phyloP scores from a whole-genome alignment of 2,888 invertebrate species.

The Masnerella sp. region DNA sequence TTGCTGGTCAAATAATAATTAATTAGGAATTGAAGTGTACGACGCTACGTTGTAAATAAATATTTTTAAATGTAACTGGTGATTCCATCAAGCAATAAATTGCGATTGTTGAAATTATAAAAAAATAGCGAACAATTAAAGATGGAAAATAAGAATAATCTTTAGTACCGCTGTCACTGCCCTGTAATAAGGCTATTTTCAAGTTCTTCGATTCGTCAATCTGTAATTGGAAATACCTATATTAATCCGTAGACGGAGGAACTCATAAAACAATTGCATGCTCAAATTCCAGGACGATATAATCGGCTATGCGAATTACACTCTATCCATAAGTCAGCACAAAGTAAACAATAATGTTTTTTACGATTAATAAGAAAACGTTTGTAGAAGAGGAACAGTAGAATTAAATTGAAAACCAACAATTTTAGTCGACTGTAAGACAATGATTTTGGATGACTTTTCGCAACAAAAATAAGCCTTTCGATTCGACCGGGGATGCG shows the following conservation, averaged over 20 bases:
- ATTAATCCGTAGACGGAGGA: constrained; percentile 26
- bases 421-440: constrained; percentile 13
- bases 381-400: too few species aligned
- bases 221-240: constrained; percentile 42
- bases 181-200: constrained; percentile 36
- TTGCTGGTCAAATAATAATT: too few species aligned
- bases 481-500: background rate
- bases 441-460: background rate
- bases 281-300: constrained; percentile 53
- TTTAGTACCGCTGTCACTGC: constrained; percentile 54
- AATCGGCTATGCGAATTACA: constrained; percentile 49
- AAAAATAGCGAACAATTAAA: constrained; percentile 26
- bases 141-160: constrained; percentile 31
- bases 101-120: constrained; percentile 32
- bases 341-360: constrained; percentile 49
- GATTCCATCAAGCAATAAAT: constrained; percentile 43
- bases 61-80: constrained; percentile 39
- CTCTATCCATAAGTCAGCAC: constrained; percentile 46
- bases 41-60: constrained; percentile 21
- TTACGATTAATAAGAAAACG: constrained; percentile 21
- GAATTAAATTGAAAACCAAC: too few species aligned
- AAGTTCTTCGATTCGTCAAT: constrained; percentile 41
- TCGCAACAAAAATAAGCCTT: background rate
- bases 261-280: constrained; percentile 44
- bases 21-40: background rate